Conservation (phyloP, 2,888 invertebrate species). For the Myopa testacea region DNA sequence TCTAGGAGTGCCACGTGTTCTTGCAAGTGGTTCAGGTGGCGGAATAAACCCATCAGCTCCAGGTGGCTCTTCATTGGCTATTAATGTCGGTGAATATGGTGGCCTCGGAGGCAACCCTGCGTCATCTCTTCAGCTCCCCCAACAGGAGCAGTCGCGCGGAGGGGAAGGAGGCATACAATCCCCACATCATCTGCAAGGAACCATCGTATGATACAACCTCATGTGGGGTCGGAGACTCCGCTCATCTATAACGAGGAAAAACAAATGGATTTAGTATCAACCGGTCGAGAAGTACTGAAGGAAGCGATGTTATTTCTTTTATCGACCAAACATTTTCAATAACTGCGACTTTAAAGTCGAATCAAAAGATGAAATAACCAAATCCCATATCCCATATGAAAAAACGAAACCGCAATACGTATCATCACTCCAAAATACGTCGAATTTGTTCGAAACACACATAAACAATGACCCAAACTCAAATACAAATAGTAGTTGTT, state of each 20-base stretch:
- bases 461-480: neutral
- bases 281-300: neutral
- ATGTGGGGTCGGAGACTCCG: slow-evolving; percentile 92
- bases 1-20: slow-evolving; percentile 65
- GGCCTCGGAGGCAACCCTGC: slow-evolving; percentile 68
- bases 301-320: too few species aligned
- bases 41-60: slow-evolving; percentile 67
- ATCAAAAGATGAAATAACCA: too few species aligned
- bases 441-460: neutral
- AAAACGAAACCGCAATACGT: too few species aligned
- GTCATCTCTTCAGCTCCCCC: slow-evolving; percentile 72
- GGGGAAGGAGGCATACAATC: slow-evolving; percentile 64
- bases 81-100: slow-evolving; percentile 62
- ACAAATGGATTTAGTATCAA: slow-evolving; percentile 68
- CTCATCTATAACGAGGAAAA: slow-evolving; percentile 77
- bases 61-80: slow-evolving; percentile 62
- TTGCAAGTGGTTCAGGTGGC: slow-evolving; percentile 60
- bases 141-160: slow-evolving; percentile 59
- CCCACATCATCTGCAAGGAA: slow-evolving; percentile 85
- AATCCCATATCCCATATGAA: too few species aligned
- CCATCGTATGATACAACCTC: slow-evolving; percentile 94
- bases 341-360: too few species aligned
- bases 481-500: neutral
- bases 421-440: neutral
- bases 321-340: too few species aligned